Conservation (phyloP, 2,113 vertebrate genomes). For the Alosa alosa region DNA sequence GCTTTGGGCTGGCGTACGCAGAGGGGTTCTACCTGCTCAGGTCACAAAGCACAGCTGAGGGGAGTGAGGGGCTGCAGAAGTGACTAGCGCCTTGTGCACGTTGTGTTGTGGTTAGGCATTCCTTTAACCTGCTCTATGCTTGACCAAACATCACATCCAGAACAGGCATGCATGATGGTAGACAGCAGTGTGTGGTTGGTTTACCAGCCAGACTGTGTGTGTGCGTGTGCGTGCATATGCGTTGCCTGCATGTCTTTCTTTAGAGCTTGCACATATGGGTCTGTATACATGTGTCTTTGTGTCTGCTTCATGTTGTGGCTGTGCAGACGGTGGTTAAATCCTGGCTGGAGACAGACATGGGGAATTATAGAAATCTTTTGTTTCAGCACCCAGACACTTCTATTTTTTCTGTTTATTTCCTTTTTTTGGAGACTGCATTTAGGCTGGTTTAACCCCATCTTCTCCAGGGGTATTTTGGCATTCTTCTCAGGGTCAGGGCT, state of each 20-base stretch:
- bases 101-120: neutral
- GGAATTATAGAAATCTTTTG: neutral
- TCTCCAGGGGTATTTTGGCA: neutral
- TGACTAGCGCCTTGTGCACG: neutral
- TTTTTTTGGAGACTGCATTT: neutral
- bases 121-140: neutral
- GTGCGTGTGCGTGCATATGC: neutral
- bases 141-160: neutral
- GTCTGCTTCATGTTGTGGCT: conserved; percentile 11
- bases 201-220: neutral
- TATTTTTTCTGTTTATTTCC: neutral
- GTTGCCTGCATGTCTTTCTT: neutral
- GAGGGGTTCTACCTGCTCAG: too few species aligned
- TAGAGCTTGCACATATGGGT: neutral
- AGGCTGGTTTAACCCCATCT: neutral
- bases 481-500: neutral
- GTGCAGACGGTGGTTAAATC: neutral
- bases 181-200: neutral
- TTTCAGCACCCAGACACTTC: neutral
- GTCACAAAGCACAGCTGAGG: too few species aligned
- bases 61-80: neutral
- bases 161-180: neutral
- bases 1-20: neutral
- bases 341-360: neutral
- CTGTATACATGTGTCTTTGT: neutral